Percentiles rank a stretch among this genome's conserved stretches.
Evolutionary conservation across 2,888 invertebrate genomes (phyloP).

Genomic region (Tiphia femorata): DNA sequence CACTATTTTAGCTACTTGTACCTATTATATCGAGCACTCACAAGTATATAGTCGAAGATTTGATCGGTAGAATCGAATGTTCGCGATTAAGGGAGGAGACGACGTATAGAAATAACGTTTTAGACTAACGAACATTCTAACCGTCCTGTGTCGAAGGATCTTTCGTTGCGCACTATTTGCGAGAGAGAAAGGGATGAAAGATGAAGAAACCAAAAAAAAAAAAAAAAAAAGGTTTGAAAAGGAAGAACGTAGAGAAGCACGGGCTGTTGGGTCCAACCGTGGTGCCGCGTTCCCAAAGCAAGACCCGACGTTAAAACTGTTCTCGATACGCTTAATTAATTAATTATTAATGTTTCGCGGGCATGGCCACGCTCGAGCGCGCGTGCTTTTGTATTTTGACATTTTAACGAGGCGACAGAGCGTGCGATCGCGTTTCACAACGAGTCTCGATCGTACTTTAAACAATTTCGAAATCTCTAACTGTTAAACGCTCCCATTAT

Average conservation of each 20-base stretch:
- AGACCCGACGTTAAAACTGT: conserved; percentile 20
- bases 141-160: conserved; percentile 33
- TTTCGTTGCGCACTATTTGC: conserved; percentile 13
- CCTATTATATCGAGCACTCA: no score
- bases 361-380: conserved; percentile 21
- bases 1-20: conserved; percentile 29
- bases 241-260: conserved; percentile 2
- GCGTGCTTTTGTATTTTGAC: conserved; percentile 34
- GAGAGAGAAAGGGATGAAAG: no score
- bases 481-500: no score
- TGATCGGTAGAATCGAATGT: conserved; percentile 13
- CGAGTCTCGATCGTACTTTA: no score
- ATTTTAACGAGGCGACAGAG: conserved; percentile 26
- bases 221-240: conserved; percentile 16
- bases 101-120: no score
- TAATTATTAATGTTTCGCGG: conserved; percentile 21
- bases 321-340: conserved; percentile 30
- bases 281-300: conserved; percentile 38
- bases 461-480: no score
- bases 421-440: no score
- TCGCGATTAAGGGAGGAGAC: no score
- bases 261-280: conserved; percentile 1
- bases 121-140: conserved; percentile 27
- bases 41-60: conserved; percentile 4
- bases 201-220: conserved; percentile 16